Conservation (phyloP, 2,113 vertebrate species). For the Mungos mungo region DNA sequence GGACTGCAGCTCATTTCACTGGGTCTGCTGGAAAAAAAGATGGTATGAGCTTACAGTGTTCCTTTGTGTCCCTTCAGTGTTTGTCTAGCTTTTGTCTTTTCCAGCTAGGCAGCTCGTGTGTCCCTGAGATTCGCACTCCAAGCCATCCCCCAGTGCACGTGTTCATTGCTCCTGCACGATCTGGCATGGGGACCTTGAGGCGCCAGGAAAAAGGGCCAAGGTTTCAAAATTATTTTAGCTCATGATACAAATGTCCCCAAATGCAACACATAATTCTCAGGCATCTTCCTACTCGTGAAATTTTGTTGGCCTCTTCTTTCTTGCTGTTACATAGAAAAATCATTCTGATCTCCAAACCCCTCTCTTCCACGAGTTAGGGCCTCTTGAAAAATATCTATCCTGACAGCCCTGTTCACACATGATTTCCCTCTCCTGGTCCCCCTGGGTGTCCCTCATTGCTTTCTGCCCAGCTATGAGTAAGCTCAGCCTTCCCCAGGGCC, state of each 20-base stretch:
- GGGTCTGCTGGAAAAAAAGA: background rate
- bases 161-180: background rate
- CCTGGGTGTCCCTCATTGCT: background rate
- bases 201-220: constrained; percentile 47
- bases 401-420: background rate
- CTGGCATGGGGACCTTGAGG: background rate
- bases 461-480: background rate
- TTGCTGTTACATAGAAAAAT: constrained; percentile 45
- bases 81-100: background rate
- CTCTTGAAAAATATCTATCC: constrained; percentile 57
- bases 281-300: constrained; percentile 36
- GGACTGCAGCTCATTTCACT: background rate
- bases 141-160: background rate
- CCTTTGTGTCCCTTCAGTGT: background rate
- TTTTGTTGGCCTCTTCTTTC: constrained; percentile 44
- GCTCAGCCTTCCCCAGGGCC: background rate
- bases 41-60: background rate
- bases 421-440: background rate
- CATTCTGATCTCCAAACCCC: background rate
- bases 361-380: background rate
- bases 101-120: background rate
- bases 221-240: constrained; percentile 48
- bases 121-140: background rate
- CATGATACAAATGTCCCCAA: constrained; percentile 29
- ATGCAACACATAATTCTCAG: constrained; percentile 45